Base-by-base conservation (phyloP, 2,888 invertebrate genomes). In the Xylota sylvarum region DNA sequence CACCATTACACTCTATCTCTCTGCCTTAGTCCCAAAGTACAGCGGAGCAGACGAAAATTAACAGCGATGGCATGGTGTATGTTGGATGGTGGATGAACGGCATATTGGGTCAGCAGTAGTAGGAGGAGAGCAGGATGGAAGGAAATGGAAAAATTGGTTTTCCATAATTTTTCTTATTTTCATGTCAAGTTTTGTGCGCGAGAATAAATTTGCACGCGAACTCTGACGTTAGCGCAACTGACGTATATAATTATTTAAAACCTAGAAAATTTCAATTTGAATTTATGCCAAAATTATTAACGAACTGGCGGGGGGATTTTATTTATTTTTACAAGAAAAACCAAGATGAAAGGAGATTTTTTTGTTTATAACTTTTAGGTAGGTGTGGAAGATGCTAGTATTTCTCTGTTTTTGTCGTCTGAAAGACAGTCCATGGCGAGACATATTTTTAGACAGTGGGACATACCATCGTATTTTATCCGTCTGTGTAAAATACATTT, bases 401-500 rank as follows among this genome's bases (percentile, higher is more conserved):
- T 19, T 30, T 65, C 19, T 10, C 4, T 27, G 43, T 17, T 64
- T 52, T 56, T 27, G 80, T 73, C 80, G 80, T 73, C 80, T 73
- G 80, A 65, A 50, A 27, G 37, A 40, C 17, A 50, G 46, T 43
- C 35, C 9, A 14, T 50, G 85, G 76, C 81, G 85, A 85, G 85
- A 85, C 85, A 65, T 55, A 81, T 81, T 81, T 85, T 81, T 60
- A 85, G 81, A 81, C 85, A 65, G 50, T 56, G 48, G 50, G 64
- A 35, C 40, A 43, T 30, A 43, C 14, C 4, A 52, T 43, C 70
- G 5, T 46, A 17, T 32, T 52, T 30, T 37, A 19, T 9, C 10
- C 60, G 37, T 19, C 17, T 52, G 52, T 52, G 52, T 37, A 48
- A 40, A 52, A 37, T 56, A 14, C 56, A 56, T 32, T 56, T 32